Conservation (phyloP, 2,888 invertebrate species). For the Phortica okadai region DNA sequence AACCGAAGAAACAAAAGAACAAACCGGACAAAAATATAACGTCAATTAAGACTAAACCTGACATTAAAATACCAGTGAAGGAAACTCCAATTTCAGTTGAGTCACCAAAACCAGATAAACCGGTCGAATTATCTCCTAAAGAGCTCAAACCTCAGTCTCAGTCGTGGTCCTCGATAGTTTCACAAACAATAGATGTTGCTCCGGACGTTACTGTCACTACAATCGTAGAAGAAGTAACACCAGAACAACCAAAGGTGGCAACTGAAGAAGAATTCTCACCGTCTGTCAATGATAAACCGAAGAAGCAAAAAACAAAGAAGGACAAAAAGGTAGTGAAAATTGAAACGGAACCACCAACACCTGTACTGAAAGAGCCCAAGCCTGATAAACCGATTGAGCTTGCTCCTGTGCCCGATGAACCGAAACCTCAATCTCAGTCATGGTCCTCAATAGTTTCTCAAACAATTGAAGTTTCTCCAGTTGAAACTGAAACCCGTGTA, state of each 20-base stretch:
- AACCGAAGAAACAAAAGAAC: slow-evolving; percentile 8
- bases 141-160: no score
- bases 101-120: slow-evolving; percentile 10
- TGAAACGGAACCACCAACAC: not conserved
- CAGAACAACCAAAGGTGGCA: not conserved
- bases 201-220: slow-evolving; percentile 7
- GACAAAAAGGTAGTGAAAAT: not conserved
- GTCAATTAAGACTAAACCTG: no score
- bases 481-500: no score
- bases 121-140: not conserved
- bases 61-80: slow-evolving; percentile 29
- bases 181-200: not conserved
- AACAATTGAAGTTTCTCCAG: not conserved
- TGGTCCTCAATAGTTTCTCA: slow-evolving; percentile 51
- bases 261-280: slow-evolving; percentile 24
- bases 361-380: not conserved
- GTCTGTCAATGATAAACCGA: slow-evolving; percentile 35
- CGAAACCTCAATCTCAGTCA: slow-evolving; percentile 33
- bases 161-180: slow-evolving; percentile 45
- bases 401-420: not conserved
- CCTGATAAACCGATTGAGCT: not conserved
- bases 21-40: no score
- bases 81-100: slow-evolving; percentile 34
- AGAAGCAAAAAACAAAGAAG: slow-evolving; percentile 35
- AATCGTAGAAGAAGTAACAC: not conserved